phyloP scores from a whole-genome alignment of 2,113 vertebrate genomes.

The Brachypteracias leptosomus region DNA sequence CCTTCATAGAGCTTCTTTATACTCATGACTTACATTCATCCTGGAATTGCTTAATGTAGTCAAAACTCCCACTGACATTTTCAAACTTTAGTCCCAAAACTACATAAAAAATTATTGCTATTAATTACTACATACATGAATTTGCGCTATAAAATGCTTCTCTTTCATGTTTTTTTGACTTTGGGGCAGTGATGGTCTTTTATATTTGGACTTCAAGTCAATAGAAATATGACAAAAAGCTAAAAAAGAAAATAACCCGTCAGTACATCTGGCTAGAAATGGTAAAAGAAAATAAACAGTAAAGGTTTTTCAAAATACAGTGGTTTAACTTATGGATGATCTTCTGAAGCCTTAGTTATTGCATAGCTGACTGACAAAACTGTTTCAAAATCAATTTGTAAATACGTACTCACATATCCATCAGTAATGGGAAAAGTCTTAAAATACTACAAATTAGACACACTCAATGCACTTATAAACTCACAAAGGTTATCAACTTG shows the following conservation, averaged over 20 bases:
- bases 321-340: background rate
- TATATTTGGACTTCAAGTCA: background rate
- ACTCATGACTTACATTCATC: background rate
- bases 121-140: background rate
- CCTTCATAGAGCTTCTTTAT: background rate
- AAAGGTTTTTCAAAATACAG: background rate
- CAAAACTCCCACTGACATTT: background rate
- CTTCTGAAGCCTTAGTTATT: background rate
- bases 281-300: background rate
- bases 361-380: background rate
- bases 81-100: background rate
- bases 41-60: background rate
- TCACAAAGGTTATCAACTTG: background rate
- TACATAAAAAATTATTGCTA: background rate
- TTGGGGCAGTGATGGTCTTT: background rate
- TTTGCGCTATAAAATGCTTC: background rate
- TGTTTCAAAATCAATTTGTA: background rate
- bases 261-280: background rate
- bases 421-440: background rate
- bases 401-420: background rate
- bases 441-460: background rate
- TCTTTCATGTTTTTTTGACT: background rate
- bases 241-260: background rate
- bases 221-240: background rate
- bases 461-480: background rate